Base-by-base conservation (phyloP, 2,888 invertebrate genomes). In the Ditylenchus weischeri region DNA sequence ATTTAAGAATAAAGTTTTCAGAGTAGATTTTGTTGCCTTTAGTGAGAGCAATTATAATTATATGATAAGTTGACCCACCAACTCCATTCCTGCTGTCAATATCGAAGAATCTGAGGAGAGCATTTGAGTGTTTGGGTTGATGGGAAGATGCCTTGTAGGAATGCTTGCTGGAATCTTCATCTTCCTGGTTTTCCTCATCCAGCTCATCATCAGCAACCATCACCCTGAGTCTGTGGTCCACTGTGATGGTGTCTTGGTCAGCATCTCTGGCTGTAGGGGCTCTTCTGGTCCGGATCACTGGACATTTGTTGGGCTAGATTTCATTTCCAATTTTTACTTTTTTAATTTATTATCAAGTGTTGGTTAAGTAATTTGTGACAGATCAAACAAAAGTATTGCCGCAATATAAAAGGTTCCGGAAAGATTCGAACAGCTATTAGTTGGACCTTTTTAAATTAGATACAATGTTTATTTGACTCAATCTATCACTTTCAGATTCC, bases 151-250 rank as follows among this genome's bases (percentile, higher is more conserved):
- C 54, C 8, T 43, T 43, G 43, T 43, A 10, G 43, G 43, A 15
- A 15, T 43, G 43, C 5, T 5, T 29, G 54, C 2, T 54, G 2
- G 54, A 54, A 13, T 21, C 49, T 21, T 50, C 15, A 10, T 21
- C 54, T 7, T 23, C 29, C 35, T n/a, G n/a, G n/a, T n/a, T n/a
- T n/a, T 62, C 48, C 50, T 64, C 63, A 23, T 62, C 54, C 23
- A 47, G 13, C 18, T 19, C 35, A 51, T 63, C 51, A 23, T 47
- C 21, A 71, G 38, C 35, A 65, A 75, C 69, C 38, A 75, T 62
- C 58, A 78, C 68, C 18, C 71, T 68, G 68, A 78, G 57, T 23
- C 72, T 43, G 64, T 76, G 75, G 68, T 78, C 68, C 66, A 78
- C 70, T 49, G 74, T 66, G 69, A 75, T 54, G 68, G 69, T 64